Evolutionary conservation across 2,888 invertebrate species (phyloP).

Genomic region (Latrodectus hesperus): DNA sequence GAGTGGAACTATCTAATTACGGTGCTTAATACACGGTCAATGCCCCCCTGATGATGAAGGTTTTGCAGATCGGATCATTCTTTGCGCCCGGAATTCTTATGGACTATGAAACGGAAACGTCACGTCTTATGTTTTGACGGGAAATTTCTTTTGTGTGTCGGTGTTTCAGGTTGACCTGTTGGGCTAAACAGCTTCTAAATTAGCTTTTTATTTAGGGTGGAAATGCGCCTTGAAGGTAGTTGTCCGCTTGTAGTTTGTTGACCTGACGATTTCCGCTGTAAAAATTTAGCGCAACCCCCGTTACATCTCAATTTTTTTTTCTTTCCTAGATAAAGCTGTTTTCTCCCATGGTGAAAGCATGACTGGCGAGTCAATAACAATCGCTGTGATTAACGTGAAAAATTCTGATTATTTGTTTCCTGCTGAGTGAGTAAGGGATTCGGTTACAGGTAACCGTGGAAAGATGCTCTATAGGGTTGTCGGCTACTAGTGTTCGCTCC

Average conservation of each 20-base stretch:
- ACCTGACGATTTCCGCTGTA: not conserved
- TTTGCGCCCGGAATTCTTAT: conserved; percentile 26
- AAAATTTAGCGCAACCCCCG: not conserved
- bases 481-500: too few species aligned
- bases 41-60: conserved; percentile 33
- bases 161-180: conserved; percentile 41
- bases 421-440: too few species aligned
- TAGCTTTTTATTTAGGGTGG: conserved; percentile 25
- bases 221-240: not conserved
- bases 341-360: not conserved
- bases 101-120: conserved; percentile 39
- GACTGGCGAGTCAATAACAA: not conserved
- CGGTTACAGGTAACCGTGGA: too few species aligned
- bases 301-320: not conserved
- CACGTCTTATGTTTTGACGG: conserved; percentile 39
- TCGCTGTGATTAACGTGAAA: not conserved
- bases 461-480: too few species aligned
- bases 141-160: conserved; percentile 29
- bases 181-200: conserved; percentile 35
- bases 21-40: conserved; percentile 36
- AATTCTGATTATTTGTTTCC: not conserved
- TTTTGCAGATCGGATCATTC: not conserved
- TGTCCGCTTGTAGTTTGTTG: not conserved
- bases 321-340: not conserved
- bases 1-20: conserved; percentile 35